Evolutionary conservation across 2,888 invertebrate species (phyloP).

Genomic region (Drosophila subquinaria): DNA sequence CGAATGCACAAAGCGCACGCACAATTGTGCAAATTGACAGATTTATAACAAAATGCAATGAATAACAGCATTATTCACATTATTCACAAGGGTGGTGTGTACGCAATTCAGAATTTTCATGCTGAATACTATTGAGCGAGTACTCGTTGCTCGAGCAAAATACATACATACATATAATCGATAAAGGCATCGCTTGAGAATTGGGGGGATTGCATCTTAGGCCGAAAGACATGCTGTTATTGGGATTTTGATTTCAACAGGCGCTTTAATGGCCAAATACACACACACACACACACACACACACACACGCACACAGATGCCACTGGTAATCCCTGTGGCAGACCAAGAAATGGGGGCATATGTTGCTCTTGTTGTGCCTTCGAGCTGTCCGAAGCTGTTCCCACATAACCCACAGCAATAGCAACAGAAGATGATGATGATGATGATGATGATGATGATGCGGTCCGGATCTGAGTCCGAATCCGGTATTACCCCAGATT

Average conservation of each 20-base stretch:
- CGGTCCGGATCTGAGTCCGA: conserved; percentile 51
- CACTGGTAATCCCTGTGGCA: conserved; percentile 54
- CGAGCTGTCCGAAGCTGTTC: conserved; percentile 42
- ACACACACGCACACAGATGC: conserved; percentile 19
- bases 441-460: conserved; percentile 25
- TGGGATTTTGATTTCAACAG: conserved; percentile 70
- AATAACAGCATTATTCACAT: conserved; percentile 73
- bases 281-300: conserved; percentile 23
- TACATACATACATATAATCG: conserved; percentile 26
- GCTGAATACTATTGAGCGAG: not conserved
- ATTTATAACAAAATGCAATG: conserved; percentile 80
- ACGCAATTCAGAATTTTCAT: conserved; percentile 14
- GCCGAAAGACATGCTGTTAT: conserved; percentile 52
- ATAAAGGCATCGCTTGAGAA: conserved; percentile 9
- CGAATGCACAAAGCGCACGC: conserved; percentile 64
- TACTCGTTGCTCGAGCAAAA: conserved; percentile 1
- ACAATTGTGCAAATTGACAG: conserved; percentile 82
- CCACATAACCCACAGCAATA: conserved; percentile 39
- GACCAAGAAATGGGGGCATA: conserved; percentile 61
- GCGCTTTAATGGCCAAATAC: conserved; percentile 64
- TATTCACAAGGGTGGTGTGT: conserved; percentile 49
- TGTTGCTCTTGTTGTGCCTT: conserved; percentile 19
- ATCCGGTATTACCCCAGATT: conserved; percentile 67
- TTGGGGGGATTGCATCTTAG: conserved; percentile 49
- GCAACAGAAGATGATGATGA: conserved; percentile 8